Evolutionary conservation across 2,113 vertebrate species (phyloP).

Genomic region (Morone chrysops): DNA sequence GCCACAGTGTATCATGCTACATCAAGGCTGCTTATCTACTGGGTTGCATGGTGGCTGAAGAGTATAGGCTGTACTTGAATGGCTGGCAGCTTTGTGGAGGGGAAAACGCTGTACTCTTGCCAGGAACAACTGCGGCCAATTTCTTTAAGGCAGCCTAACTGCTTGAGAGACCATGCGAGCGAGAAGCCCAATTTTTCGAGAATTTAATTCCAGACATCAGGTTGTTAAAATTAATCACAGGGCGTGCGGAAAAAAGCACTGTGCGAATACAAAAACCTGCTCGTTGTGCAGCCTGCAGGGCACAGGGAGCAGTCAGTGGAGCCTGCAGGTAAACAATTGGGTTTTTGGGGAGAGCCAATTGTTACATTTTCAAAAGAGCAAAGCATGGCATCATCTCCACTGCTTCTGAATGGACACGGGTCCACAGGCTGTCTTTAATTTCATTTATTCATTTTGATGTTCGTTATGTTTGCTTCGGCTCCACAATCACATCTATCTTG

Average conservation of each 20-base stretch:
- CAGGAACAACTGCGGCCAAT: constrained; percentile 56
- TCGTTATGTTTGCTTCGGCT: constrained; percentile 7
- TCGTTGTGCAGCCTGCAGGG: constrained; percentile 17
- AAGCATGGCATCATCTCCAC: background rate
- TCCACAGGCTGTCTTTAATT: constrained; percentile 13
- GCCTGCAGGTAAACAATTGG: constrained; percentile 37
- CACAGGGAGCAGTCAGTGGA: constrained; percentile 14
- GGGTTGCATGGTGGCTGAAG: constrained; percentile 46
- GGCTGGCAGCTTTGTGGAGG: constrained; percentile 56
- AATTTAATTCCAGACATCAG: constrained; percentile 57
- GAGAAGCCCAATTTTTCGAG: constrained; percentile 31
- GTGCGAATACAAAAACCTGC: constrained; percentile 23
- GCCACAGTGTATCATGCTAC: constrained; percentile 57
- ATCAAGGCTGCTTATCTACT: constrained; percentile 55
- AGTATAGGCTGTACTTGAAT: constrained; percentile 22
- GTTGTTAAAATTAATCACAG: constrained; percentile 61
- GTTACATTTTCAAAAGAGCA: background rate
- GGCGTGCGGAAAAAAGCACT: constrained; percentile 1
- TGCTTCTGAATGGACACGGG: background rate
- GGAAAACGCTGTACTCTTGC: constrained; percentile 40
- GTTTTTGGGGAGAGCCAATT: constrained; percentile 8
- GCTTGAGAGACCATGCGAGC: constrained; percentile 42
- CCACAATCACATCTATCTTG: constrained; percentile 6
- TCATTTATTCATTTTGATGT: constrained; percentile 8
- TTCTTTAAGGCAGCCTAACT: constrained; percentile 41